Conservation (phyloP, 2,797 vertebrate genomes). For the Ataeniobius toweri region DNA sequence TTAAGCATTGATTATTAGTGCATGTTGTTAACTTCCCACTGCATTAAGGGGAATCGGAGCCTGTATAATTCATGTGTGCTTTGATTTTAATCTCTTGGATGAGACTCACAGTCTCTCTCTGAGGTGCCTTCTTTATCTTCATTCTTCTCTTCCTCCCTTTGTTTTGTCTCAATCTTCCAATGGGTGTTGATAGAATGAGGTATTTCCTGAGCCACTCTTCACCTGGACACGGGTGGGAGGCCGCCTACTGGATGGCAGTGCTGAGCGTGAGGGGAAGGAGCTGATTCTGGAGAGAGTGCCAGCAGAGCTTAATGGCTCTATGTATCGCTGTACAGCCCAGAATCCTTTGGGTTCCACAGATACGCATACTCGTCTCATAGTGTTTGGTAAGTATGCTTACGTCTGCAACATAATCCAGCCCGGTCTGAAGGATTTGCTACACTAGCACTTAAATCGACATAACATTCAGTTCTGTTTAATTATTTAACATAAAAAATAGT, state of each 20-base stretch:
- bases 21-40: constrained; percentile 71
- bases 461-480: constrained; percentile 45
- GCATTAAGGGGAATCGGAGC: constrained; percentile 62
- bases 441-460: constrained; percentile 25
- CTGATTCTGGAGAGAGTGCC: constrained; percentile 94
- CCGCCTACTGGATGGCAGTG: constrained; percentile 90
- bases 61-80: constrained; percentile 74
- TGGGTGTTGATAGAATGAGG: constrained; percentile 86
- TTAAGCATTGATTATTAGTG: constrained; percentile 75
- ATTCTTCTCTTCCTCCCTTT: background rate
- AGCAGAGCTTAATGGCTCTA: constrained; percentile 94
- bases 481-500: constrained; percentile 53
- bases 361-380: constrained; percentile 96
- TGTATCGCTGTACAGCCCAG: constrained; percentile 98
- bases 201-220: constrained; percentile 96
- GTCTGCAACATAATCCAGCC: constrained; percentile 7
- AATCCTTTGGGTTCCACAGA: constrained; percentile 97
- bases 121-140: constrained; percentile 12
- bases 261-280: constrained; percentile 88
- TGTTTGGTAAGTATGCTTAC: constrained; percentile 85
- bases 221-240: constrained; percentile 97
- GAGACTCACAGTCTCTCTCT: constrained; percentile 40
- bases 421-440: constrained; percentile 5
- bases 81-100: constrained; percentile 64
- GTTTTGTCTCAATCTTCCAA: constrained; percentile 9